These are phyloP conservation scores for Clepsis dumicolana DNA, from an alignment of 2,888 invertebrate genomes.

Conservation along the genomic window DNA sequence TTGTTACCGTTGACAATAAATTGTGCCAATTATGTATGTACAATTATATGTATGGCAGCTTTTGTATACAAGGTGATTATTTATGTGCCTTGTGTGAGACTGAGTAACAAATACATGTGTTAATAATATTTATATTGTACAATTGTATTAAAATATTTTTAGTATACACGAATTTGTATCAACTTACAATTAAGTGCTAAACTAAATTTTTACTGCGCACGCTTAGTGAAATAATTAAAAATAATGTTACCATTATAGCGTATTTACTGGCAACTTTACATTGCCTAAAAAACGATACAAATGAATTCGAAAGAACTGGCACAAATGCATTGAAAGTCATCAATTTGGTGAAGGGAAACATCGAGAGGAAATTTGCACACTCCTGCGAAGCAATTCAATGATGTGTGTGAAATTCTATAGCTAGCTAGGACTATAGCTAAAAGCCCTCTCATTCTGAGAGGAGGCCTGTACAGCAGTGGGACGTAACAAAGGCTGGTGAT, in stretches of 20 bases:
- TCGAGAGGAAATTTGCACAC: no score
- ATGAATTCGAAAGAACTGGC: no score
- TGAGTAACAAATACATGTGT: constrained; percentile 50
- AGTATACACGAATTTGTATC: constrained; percentile 25
- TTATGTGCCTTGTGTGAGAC: constrained; percentile 75
- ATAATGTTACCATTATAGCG: constrained; percentile 58
- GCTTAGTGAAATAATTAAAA: constrained; percentile 45
- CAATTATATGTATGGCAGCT: constrained; percentile 53
- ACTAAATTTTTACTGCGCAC: constrained; percentile 26
- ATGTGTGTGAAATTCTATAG: no score
- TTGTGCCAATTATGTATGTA: constrained; percentile 39
- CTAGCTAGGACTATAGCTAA: no score
- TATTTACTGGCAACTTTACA: constrained; percentile 54
- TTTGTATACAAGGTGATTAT: constrained; percentile 45
- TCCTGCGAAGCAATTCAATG: no score
- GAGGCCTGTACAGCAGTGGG: no score
- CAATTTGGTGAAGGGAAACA: no score
- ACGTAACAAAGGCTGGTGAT: no score
- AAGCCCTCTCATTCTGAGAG: no score
- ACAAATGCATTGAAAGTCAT: no score
- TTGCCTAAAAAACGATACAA: constrained; percentile 54
- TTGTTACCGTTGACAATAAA: constrained; percentile 35
- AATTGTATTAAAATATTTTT: constrained; percentile 35
- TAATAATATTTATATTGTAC: constrained; percentile 29
- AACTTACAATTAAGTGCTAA: constrained; percentile 31